A percentile compares a stretch with the other conserved stretches of the same genome.
phyloP scores from a whole-genome alignment of 2,113 vertebrate genomes.

The Alethe diademata region DNA sequence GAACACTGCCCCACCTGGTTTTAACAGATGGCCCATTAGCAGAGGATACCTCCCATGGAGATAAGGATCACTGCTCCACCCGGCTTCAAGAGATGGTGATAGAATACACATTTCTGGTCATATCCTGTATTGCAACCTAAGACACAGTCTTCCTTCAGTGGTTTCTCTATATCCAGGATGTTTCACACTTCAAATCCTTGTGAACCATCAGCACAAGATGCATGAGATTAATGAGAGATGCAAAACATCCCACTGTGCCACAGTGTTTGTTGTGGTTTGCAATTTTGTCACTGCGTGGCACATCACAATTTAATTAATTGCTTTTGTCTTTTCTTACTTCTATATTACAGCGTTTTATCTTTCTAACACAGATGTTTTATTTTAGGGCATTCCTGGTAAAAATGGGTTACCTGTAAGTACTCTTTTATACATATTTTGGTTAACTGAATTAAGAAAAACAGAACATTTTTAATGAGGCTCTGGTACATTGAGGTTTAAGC shows the following conservation, averaged over 20 bases:
- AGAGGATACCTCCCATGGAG: too few species aligned
- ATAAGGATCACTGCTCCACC: too few species aligned
- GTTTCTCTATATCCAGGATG: background rate
- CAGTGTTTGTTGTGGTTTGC: background rate
- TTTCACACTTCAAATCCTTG: background rate
- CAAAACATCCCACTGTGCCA: background rate
- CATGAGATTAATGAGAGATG: background rate
- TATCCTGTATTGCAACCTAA: too few species aligned
- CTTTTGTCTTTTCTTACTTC: background rate
- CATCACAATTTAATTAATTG: background rate
- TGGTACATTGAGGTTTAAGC: background rate
- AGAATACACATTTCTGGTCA: too few species aligned
- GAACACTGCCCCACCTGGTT: too few species aligned
- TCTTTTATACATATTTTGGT: background rate
- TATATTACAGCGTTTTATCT: background rate
- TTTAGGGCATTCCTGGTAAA: slow-evolving; percentile 41
- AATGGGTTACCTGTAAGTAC: background rate
- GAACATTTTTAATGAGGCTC: background rate
- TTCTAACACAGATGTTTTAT: background rate
- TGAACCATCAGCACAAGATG: background rate
- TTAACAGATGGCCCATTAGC: too few species aligned
- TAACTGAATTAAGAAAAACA: background rate
- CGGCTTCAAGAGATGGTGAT: too few species aligned
- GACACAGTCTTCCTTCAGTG: background rate
- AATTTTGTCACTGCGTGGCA: background rate